phyloP scores from a whole-genome alignment of 2,113 vertebrate species.

The Scopus umbretta region DNA sequence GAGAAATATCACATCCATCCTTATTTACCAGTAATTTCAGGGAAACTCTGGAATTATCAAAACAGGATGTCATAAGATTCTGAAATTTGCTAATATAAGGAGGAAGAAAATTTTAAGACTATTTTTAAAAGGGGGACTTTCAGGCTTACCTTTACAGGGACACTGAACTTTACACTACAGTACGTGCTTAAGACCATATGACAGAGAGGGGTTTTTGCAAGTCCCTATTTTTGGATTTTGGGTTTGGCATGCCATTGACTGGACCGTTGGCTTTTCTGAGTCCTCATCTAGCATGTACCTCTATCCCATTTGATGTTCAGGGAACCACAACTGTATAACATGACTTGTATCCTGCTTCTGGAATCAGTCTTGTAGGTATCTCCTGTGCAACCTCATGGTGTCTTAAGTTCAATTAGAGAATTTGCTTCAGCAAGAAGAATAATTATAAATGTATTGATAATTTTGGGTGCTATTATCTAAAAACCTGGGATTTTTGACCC shows the following conservation, averaged over 20 bases:
- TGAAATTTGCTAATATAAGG: not conserved
- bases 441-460: not conserved
- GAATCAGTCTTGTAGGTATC: not conserved
- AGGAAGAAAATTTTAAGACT: not conserved
- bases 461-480: not conserved
- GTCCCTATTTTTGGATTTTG: not conserved
- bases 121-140: not conserved
- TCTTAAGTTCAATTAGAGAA: not conserved
- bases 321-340: not conserved
- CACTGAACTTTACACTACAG: not conserved
- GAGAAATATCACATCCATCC: not conserved
- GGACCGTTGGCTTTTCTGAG: not conserved
- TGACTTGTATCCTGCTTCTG: not conserved
- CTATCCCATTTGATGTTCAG: not conserved
- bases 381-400: not conserved
- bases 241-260: not conserved
- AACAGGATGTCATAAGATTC: not conserved
- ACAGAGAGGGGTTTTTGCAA: not conserved
- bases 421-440: not conserved
- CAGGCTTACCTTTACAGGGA: not conserved
- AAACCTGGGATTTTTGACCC: not conserved
- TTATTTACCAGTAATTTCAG: not conserved
- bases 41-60: not conserved
- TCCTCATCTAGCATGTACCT: not conserved
- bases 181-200: not conserved